Evolutionary conservation across 2,797 vertebrate species (phyloP), one percentile per base, ranked within the genome.

Genomic region (Thaleichthys pacificus): DNA sequence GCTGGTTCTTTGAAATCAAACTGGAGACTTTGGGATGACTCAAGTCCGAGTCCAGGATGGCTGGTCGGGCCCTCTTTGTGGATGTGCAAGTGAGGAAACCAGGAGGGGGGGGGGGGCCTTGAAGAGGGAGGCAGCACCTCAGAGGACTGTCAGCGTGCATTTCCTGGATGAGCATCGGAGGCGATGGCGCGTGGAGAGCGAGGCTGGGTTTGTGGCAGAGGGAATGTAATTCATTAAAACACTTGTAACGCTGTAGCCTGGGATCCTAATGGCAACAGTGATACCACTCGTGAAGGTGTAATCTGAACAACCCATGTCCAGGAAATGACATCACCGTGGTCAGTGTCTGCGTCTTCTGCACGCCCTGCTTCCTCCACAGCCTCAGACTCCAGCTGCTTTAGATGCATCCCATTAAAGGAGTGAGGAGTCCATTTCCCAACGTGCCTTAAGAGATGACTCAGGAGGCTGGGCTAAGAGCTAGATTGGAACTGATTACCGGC

Each of bases 161-260:
- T 85, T 86, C 77, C 76, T 76, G 87, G 86, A 85, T 91, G 87
- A 89, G 77, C 75, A 69, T 28, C 3, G 61, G 83, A 73, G 72
- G 73, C 60, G 76, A 73, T 69, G 75, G 85, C 64, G 84, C 72
- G 17, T 75, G 81, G 82, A 82, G 84, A 84, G 74, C 81, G 71
- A 76, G 75, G 71, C 77, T 82, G 77, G 49, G 69, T 87, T 90
- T 84, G 79, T 75, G 81, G 80, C n/a, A 15, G 63, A 28, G 63
- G 81, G 78, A 87, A 82, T 83, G 78, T 89, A 85, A 91, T 91
- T 90, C 89, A 93, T 90, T 89, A 87, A 88, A 86, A 70, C 0
- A 30, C 81, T 81, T 86, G 84, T 90, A 90, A 88, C 73, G 60
- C 80, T 69, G 69, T 32, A 30, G 84, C 79, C 77, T 71, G 6